A percentile compares a stretch with the other conserved stretches of the same genome.
Conservation (phyloP, 2,888 invertebrate species). For the Hesperia comma region DNA sequence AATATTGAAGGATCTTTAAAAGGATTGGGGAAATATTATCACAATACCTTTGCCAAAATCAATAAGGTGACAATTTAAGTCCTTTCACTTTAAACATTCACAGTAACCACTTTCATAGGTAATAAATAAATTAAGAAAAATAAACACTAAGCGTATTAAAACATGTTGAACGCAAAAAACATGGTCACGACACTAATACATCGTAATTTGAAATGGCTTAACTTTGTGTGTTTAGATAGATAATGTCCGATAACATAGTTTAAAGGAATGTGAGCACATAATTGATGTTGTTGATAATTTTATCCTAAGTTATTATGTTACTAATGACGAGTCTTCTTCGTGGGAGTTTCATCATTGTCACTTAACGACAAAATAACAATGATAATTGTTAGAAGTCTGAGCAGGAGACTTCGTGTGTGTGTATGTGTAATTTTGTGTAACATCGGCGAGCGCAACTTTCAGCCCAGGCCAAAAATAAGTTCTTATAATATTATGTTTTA, state of each 20-base stretch:
- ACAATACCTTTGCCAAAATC: too few species aligned
- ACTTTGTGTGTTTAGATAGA: constrained; percentile 11
- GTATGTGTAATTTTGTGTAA: too few species aligned
- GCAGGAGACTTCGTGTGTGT: not conserved
- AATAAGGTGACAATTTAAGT: too few species aligned
- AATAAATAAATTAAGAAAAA: not conserved
- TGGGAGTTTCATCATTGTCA: not conserved
- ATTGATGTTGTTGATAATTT: constrained; percentile 18
- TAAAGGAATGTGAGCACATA: constrained; percentile 18
- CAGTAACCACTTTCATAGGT: not conserved
- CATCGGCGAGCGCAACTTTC: too few species aligned
- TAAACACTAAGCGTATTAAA: not conserved
- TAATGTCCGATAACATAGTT: constrained; percentile 26
- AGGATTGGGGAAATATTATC: too few species aligned
- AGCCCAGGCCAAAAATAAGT: too few species aligned
- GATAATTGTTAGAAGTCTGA: too few species aligned
- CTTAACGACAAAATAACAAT: not conserved
- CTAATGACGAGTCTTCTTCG: not conserved
- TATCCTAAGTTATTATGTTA: not conserved
- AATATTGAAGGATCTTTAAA: too few species aligned
- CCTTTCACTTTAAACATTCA: too few species aligned
- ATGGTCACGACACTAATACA: not conserved
- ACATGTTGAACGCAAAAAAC: not conserved
- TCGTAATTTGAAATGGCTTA: constrained; percentile 12
- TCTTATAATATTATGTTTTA: too few species aligned